Evolutionary conservation across 2,113 vertebrate species (phyloP).

Genomic region (Marmota flaviventris): DNA sequence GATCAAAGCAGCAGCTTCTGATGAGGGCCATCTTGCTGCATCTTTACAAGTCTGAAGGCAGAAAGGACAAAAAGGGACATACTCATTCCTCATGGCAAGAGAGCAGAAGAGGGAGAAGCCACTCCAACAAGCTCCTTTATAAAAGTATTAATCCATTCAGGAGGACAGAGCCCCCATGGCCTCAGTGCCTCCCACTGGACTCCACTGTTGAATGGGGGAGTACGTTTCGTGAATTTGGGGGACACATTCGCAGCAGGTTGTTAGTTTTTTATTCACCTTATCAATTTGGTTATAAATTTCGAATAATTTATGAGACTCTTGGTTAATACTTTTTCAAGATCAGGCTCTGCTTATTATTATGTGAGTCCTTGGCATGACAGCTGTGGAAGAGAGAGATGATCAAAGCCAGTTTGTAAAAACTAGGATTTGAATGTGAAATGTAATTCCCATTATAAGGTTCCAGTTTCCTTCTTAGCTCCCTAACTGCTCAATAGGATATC

Average conservation of each 20-base stretch:
- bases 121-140: background rate
- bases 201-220: background rate
- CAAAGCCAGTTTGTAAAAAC: background rate
- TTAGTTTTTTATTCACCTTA: slow-evolving; percentile 24
- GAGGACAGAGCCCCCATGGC: background rate
- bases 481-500: background rate
- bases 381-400: background rate
- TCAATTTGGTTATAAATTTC: background rate
- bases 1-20: background rate
- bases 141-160: background rate
- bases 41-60: background rate
- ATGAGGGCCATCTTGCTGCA: background rate
- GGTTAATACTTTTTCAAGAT: background rate
- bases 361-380: background rate
- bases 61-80: background rate
- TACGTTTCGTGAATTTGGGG: background rate
- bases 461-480: background rate
- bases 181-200: background rate
- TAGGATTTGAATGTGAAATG: background rate
- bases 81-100: background rate
- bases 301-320: background rate
- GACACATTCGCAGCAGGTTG: background rate
- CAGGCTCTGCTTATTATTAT: background rate
- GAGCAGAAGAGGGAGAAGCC: background rate
- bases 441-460: background rate